Percentiles rank a stretch among this genome's conserved stretches.
Conservation (phyloP, 1,140 invertebrate genomes). For the Dreissena rostriformis region DNA sequence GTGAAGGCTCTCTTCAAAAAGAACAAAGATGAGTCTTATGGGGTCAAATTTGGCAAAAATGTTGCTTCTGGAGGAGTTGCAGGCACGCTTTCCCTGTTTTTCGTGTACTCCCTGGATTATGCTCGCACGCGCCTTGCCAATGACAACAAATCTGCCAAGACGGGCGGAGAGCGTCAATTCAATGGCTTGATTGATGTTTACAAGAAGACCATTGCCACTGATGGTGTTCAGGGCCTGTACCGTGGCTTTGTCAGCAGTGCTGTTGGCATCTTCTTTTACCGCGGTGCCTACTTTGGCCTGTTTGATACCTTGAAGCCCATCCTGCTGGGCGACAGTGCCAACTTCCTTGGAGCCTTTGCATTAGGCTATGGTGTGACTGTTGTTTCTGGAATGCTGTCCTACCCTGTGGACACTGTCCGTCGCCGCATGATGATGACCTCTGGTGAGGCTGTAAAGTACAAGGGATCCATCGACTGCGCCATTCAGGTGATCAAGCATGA, state of each 20-base stretch:
- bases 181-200: slow-evolving; percentile 92
- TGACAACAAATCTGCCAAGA: slow-evolving; percentile 85
- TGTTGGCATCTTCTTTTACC: slow-evolving; percentile 78
- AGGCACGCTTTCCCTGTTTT: slow-evolving; percentile 94
- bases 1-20: slow-evolving; percentile 86
- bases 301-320: slow-evolving; percentile 95
- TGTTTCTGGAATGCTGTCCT: slow-evolving; percentile 92
- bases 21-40: slow-evolving; percentile 68
- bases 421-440: slow-evolving; percentile 91
- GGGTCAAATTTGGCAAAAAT: slow-evolving; percentile 82
- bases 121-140: slow-evolving; percentile 90
- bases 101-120: slow-evolving; percentile 97
- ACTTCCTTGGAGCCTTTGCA: slow-evolving; percentile 91
- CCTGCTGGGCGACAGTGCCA: slow-evolving; percentile 89
- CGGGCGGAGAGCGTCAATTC: slow-evolving; percentile 90
- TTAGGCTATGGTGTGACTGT: slow-evolving; percentile 91
- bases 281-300: slow-evolving; percentile 96
- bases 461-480: slow-evolving; percentile 82
- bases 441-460: slow-evolving; percentile 83
- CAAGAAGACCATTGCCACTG: slow-evolving; percentile 91
- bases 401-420: slow-evolving; percentile 96
- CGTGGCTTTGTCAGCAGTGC: slow-evolving; percentile 94
- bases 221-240: slow-evolving; percentile 93
- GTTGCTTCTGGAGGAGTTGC: slow-evolving; percentile 95
- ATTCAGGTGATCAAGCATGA: slow-evolving; percentile 82